Evolutionary conservation across 2,113 vertebrate genomes (phyloP).

Genomic region (Mirounga angustirostris): DNA sequence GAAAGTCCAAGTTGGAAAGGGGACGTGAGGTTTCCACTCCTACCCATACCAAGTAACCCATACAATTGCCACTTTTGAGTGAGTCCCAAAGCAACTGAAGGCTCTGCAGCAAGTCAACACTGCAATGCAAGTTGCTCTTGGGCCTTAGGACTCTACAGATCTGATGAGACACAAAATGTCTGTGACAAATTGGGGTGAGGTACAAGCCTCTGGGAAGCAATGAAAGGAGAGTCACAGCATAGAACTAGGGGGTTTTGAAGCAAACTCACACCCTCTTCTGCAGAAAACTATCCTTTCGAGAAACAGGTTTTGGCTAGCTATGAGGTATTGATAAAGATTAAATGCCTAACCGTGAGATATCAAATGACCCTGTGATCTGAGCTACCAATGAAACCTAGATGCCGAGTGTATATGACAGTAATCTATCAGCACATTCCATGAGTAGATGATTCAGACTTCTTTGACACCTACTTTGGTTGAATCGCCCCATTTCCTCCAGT

Average conservation of each 20-base stretch:
- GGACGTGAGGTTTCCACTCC: background rate
- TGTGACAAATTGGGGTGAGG: background rate
- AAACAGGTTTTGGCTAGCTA: background rate
- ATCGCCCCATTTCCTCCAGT: background rate
- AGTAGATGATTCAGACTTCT: background rate
- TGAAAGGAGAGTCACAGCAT: background rate
- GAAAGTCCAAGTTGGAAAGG: background rate
- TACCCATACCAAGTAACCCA: background rate
- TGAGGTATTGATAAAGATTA: background rate
- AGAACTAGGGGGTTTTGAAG: background rate
- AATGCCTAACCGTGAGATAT: background rate
- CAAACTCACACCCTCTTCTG: background rate
- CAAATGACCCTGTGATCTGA: background rate
- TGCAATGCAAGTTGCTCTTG: background rate
- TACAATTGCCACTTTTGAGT: background rate
- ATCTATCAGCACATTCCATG: background rate
- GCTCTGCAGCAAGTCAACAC: background rate
- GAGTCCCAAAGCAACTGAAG: background rate
- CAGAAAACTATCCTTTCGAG: background rate
- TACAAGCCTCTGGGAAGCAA: background rate
- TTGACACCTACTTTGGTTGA: background rate
- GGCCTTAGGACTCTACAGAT: background rate
- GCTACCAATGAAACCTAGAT: background rate
- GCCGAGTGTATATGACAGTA: background rate
- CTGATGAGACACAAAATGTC: background rate